Conservation (phyloP, 2,888 invertebrate genomes). For the Melolontha melolontha region DNA sequence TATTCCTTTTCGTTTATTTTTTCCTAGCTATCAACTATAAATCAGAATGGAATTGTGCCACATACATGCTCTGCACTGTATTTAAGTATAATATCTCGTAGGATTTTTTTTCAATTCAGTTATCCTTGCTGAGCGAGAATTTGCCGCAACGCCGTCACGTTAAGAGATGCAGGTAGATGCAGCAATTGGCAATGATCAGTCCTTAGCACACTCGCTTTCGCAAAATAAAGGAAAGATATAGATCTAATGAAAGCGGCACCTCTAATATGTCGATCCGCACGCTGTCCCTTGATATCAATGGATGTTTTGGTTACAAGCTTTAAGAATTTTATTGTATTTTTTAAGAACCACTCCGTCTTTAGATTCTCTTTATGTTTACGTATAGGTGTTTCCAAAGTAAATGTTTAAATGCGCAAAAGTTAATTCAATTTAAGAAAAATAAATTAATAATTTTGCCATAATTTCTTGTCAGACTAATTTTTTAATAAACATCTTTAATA, state of each 20-base stretch:
- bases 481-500: no score
- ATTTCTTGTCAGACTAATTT: no score
- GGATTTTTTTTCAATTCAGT: conserved; percentile 34
- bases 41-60: conserved; percentile 34
- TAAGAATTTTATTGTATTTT: conserved; percentile 21
- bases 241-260: conserved; percentile 51
- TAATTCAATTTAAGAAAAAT: neutral
- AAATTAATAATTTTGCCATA: neutral
- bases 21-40: conserved; percentile 30
- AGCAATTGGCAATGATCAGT: conserved; percentile 51
- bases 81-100: conserved; percentile 39
- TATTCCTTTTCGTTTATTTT: conserved; percentile 29
- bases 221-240: conserved; percentile 45
- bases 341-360: conserved; percentile 14
- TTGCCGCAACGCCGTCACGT: neutral
- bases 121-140: no score
- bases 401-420: neutral
- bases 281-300: conserved; percentile 36
- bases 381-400: neutral
- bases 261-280: conserved; percentile 49
- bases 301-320: conserved; percentile 22
- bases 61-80: conserved; percentile 33
- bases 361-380: neutral
- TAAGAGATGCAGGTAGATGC: conserved; percentile 30
- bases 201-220: conserved; percentile 50